A percentile compares a stretch with the other conserved stretches of the same genome.
Evolutionary conservation across 2,888 invertebrate species (phyloP).

Genomic region (Apodemia hepburni): DNA sequence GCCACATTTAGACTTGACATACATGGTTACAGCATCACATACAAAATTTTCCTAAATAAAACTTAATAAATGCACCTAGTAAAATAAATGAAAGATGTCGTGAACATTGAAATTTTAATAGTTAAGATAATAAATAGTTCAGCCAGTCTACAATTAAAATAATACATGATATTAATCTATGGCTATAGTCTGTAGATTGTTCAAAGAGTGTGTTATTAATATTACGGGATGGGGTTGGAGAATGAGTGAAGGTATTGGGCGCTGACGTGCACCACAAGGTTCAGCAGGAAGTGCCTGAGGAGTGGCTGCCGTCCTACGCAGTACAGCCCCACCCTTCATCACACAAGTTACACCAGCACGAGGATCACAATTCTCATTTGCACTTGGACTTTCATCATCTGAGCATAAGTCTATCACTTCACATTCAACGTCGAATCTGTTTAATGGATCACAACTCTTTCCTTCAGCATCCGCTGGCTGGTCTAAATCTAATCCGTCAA

Average conservation of each 20-base stretch:
- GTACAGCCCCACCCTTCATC: conserved; percentile 60
- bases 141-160: conserved; percentile 52
- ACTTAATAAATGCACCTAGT: conserved; percentile 18
- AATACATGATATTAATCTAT: conserved; percentile 63
- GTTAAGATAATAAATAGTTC: conserved; percentile 63
- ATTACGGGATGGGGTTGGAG: conserved; percentile 69
- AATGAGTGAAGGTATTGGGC: conserved; percentile 54
- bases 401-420: conserved; percentile 85
- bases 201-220: conserved; percentile 63
- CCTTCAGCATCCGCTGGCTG: conserved; percentile 45
- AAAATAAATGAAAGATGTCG: conserved; percentile 41
- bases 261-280: conserved; percentile 67
- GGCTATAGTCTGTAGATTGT: conserved; percentile 72
- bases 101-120: conserved; percentile 58
- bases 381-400: conserved; percentile 78
- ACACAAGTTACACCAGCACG: conserved; percentile 61
- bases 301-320: conserved; percentile 61
- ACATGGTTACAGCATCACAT: not conserved
- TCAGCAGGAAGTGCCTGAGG: conserved; percentile 61
- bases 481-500: conserved; percentile 58
- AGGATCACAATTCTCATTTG: conserved; percentile 69
- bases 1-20: not conserved
- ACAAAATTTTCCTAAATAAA: not conserved
- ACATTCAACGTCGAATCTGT: conserved; percentile 56
- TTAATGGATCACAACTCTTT: conserved; percentile 53